Percentiles rank a stretch among this genome's conserved stretches.
These are phyloP conservation scores for Axea sp. DNA, from an alignment of 2,888 invertebrate genomes.

Conservation along the genomic window DNA sequence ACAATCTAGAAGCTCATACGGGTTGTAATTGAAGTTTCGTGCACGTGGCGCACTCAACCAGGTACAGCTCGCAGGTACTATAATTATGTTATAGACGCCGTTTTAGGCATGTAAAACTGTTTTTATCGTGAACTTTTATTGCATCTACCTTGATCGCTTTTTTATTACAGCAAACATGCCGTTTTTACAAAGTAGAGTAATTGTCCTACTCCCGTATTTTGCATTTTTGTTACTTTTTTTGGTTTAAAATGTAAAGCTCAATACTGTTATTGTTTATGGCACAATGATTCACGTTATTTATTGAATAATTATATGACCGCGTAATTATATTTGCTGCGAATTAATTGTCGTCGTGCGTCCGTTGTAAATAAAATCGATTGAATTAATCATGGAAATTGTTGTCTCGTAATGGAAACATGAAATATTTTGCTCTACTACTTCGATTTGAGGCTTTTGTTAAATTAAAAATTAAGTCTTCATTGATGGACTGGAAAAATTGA, in stretches of 20 bases:
- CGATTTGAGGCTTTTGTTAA: too few relatives aligned
- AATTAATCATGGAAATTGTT: too few relatives aligned
- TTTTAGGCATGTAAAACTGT: slow-evolving; percentile 17
- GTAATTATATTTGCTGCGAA: slow-evolving; percentile 27
- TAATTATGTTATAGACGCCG: slow-evolving; percentile 30
- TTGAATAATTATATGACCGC: slow-evolving; percentile 30
- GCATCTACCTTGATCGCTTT: slow-evolving; percentile 1
- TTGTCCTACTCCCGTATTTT: too few relatives aligned
- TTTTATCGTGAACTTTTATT: slow-evolving; percentile 7
- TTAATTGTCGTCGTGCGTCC: neutral
- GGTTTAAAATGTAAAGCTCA: neutral
- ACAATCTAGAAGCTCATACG: slow-evolving; percentile 1
- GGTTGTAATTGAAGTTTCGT: slow-evolving; percentile 28
- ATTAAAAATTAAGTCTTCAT: too few relatives aligned
- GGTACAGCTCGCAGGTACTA: slow-evolving; percentile 12
- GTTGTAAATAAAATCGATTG: slow-evolving; percentile 27
- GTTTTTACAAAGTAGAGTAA: slow-evolving; percentile 1
- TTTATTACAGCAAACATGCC: slow-evolving; percentile 4
- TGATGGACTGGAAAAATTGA: too few relatives aligned
- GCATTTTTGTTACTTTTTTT: neutral
- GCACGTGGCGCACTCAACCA: slow-evolving; percentile 9
- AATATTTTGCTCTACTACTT: too few relatives aligned
- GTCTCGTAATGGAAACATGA: too few relatives aligned
- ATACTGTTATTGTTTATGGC: slow-evolving; percentile 7
- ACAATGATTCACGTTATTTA: slow-evolving; percentile 5